Base-by-base conservation (phyloP, 2,113 vertebrate species). In the Charadrius vociferus region DNA sequence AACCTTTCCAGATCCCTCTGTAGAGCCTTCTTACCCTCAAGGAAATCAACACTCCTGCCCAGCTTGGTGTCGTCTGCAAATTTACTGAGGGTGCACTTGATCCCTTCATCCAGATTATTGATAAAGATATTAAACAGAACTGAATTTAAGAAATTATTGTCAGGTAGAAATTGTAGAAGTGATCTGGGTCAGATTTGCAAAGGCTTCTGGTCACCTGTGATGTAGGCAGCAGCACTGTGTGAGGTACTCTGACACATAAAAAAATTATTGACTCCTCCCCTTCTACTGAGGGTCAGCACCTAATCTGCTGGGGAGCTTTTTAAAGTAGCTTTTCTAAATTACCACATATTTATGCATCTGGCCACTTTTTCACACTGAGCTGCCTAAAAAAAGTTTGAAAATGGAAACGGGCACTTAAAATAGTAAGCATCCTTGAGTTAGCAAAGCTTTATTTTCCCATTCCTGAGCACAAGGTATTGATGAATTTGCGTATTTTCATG, bases 151-250 rank as follows among this genome's bases (percentile, higher is more conserved):
- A 59, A 24, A 39, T 7, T 2, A 17, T 26, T 59, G 15, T 21
- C 39, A 10, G 23, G 36, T 66, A 18, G 53, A 70, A 66, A 20
- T 3, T 62, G 20, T 45, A 37, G 50, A 32, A 85, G 23, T 49
- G 9, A 7, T 19, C 18, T n/a, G 36, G n/a, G 39, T 53, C 55
- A 79, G n/a, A 34, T 47, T 26, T 86, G 71, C 45, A 65, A 36
- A 56, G 19, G 20, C 17, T 6, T 47, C 30, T 74, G 53, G 17
- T 73, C 18, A 63, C 22, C 67, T 63, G 26, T 0, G 0, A 23
- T 22, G 59, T 32, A 47, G 59, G 34, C 14, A 78, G 63, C 14
- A 82, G 41, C 32, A 84, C 29, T 87, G 32, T 19, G 12, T 8
- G 23, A 68, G 63, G 23, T 67, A 50, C 26, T 82, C 41, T n/a